These are phyloP conservation scores for Gobius niger DNA, from an alignment of 2,113 vertebrate genomes.

Conservation along the genomic window DNA sequence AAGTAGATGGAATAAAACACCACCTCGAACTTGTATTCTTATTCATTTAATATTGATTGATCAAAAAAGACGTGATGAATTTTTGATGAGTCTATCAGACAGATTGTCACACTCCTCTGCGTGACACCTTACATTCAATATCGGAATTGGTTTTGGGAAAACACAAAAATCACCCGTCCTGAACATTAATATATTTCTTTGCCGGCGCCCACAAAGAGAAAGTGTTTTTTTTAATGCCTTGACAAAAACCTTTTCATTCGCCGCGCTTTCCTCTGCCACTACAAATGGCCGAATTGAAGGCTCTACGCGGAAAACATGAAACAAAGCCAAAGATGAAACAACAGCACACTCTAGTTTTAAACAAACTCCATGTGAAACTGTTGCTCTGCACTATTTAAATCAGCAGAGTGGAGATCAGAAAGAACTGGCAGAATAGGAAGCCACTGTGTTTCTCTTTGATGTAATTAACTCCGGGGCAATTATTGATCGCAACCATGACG, in stretches of 20 bases:
- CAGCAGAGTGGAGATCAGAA: slow-evolving; percentile 14
- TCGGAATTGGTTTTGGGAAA: slow-evolving; percentile 14
- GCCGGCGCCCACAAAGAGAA: neutral
- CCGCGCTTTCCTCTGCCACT: slow-evolving; percentile 12
- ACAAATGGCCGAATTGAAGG: neutral
- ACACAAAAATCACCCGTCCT: slow-evolving; percentile 15
- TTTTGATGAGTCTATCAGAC: slow-evolving; percentile 40
- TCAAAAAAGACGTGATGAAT: slow-evolving; percentile 21
- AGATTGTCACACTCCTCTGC: slow-evolving; percentile 9
- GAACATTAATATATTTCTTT: neutral
- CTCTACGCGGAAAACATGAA: neutral
- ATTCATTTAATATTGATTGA: slow-evolving; percentile 11
- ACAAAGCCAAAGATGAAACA: slow-evolving; percentile 16
- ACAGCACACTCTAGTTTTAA: neutral
- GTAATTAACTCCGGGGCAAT: slow-evolving; percentile 50
- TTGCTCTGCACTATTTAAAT: neutral
- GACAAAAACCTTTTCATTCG: slow-evolving; percentile 7
- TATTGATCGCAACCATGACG: slow-evolving; percentile 45
- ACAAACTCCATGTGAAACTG: neutral
- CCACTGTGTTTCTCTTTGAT: slow-evolving; percentile 46
- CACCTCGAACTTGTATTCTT: neutral
- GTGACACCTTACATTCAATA: slow-evolving; percentile 15
- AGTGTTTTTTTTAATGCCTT: neutral
- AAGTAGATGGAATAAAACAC: neutral
- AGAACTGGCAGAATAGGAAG: slow-evolving; percentile 19